Evolutionary conservation across 2,113 vertebrate genomes (phyloP).

Genomic region (pig (Sus scrofa)): T2T-Sscrofa CM000820.6:31073001-31073500

Average conservation of each 20-base stretch:
- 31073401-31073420: not conserved
- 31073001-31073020: not conserved
- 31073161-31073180: not conserved
- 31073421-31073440: not conserved
- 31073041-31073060: not conserved
- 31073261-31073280: not conserved
- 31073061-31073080: not conserved
- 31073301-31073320: not conserved
- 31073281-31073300: not conserved
- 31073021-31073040: not conserved
- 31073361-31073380: not conserved
- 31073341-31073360: not conserved
- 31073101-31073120: not conserved
- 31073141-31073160: not conserved
- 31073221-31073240: not conserved
- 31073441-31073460: not conserved
- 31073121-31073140: not conserved
- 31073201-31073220: not conserved
- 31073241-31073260: not conserved
- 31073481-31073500: not conserved
- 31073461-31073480: not conserved
- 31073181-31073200: not conserved
- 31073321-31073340: not conserved
- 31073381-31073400: not conserved
- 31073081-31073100: not conserved